A percentile compares a stretch with the other conserved stretches of the same genome.
These are phyloP conservation scores for Hapalemur alaotrensis DNA, from an alignment of 2,797 vertebrate species.

Conservation along the genomic window DNA sequence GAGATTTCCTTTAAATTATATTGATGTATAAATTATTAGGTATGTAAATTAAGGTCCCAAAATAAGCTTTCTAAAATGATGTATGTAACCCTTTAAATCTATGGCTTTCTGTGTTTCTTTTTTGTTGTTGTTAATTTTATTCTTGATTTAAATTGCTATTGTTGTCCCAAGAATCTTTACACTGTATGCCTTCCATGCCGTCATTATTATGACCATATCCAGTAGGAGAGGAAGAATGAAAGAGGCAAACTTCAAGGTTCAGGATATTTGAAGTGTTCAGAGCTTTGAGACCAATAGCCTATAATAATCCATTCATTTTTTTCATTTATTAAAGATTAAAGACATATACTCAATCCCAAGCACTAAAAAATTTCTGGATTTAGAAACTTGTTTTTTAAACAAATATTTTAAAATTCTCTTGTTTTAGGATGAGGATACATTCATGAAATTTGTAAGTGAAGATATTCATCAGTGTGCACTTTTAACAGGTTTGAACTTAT, in stretches of 20 bases:
- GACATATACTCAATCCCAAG: neutral
- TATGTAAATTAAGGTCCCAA: neutral
- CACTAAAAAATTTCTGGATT: neutral
- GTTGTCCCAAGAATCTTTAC: neutral
- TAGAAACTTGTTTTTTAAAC: slow-evolving; percentile 51
- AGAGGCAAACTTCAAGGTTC: neutral
- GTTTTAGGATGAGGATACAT: slow-evolving; percentile 73
- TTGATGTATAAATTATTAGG: slow-evolving; percentile 1
- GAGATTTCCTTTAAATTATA: slow-evolving; percentile 39
- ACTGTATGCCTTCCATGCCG: neutral
- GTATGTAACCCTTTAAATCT: neutral
- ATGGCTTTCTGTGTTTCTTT: neutral
- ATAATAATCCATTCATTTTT: neutral
- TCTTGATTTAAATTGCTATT: slow-evolving; percentile 23
- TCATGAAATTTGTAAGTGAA: slow-evolving; percentile 67
- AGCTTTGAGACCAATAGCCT: neutral
- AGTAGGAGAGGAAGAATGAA: neutral
- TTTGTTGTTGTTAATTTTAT: neutral
- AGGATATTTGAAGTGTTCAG: neutral
- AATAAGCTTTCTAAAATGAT: neutral
- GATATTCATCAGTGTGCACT: slow-evolving; percentile 56
- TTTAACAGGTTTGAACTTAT: slow-evolving; percentile 67
- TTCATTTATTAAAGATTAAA: neutral
- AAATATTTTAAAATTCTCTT: slow-evolving; percentile 44
- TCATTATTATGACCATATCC: neutral